Conservation (phyloP, 2,888 invertebrate genomes). For the Esperia sulphurella region DNA sequence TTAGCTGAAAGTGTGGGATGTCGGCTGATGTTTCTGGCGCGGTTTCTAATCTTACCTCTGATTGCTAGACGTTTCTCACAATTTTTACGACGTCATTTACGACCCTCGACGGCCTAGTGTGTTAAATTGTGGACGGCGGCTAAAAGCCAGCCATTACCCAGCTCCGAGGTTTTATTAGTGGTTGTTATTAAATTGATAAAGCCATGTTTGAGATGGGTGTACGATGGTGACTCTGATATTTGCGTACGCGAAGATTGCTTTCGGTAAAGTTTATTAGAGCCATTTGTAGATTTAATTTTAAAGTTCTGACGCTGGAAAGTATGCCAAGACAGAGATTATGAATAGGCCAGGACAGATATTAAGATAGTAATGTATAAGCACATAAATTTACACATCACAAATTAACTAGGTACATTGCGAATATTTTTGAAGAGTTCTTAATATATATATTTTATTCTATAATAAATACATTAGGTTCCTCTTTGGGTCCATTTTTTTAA, state of each 20-base stretch:
- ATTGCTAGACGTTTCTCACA: slow-evolving; percentile 58
- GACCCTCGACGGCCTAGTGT: slow-evolving; percentile 31
- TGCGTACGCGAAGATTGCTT: neutral
- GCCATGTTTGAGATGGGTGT: neutral
- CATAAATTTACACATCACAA: no score
- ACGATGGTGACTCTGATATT: no score
- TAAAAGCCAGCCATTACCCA: slow-evolving; percentile 23
- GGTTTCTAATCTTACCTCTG: slow-evolving; percentile 62
- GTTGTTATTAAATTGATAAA: slow-evolving; percentile 9
- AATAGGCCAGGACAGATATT: no score
- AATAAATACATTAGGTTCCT: no score
- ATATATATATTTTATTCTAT: no score
- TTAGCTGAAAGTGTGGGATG: slow-evolving; percentile 18
- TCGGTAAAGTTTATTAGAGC: neutral
- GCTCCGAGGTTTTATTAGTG: slow-evolving; percentile 1
- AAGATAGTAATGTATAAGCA: no score
- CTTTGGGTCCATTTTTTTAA: no score
- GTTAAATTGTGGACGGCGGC: slow-evolving; percentile 43
- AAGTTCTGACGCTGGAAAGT: no score
- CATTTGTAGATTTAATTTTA: neutral
- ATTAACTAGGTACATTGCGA: no score
- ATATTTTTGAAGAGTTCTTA: no score
- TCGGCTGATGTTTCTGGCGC: slow-evolving; percentile 35
- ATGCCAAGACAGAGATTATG: no score
- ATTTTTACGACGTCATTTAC: slow-evolving; percentile 64